A percentile compares a stretch with the other conserved stretches of the same genome.
Evolutionary conservation across 2,888 invertebrate species (phyloP).

Genomic region (Meliscaeva auricollis): DNA sequence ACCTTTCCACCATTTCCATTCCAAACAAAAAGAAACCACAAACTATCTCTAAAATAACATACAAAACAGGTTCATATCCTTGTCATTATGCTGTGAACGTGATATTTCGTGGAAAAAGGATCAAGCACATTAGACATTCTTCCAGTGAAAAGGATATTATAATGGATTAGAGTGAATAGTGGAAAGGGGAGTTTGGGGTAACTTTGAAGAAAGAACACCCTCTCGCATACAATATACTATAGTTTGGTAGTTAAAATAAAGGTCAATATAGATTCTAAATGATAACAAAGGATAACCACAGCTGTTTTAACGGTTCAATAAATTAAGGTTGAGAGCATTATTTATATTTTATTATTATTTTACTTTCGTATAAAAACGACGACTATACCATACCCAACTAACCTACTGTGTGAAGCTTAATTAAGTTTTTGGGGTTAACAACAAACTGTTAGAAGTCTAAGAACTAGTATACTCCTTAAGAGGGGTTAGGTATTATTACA

Average conservation of each 20-base stretch:
- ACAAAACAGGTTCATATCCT: constrained; percentile 23
- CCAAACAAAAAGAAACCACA: constrained; percentile 17
- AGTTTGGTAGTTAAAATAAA: constrained; percentile 4
- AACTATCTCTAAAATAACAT: constrained; percentile 26
- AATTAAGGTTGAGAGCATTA: constrained; percentile 28
- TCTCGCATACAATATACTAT: not conserved
- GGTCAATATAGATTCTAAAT: constrained; percentile 61
- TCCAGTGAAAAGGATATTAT: not conserved
- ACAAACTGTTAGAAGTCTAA: not conserved
- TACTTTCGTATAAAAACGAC: not conserved
- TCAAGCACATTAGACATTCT: constrained; percentile 30
- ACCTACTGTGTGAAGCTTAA: constrained; percentile 30
- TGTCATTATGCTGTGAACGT: constrained; percentile 38
- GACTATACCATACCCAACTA: not conserved
- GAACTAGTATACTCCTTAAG: not conserved
- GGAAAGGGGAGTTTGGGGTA: not conserved
- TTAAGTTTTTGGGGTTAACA: constrained; percentile 54
- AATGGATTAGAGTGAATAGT: not conserved
- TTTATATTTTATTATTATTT: constrained; percentile 16
- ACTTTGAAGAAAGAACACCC: not conserved
- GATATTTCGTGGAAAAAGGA: constrained; percentile 52
- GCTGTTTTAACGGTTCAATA: constrained; percentile 55
- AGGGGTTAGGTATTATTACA: not conserved
- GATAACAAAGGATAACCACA: constrained; percentile 64
- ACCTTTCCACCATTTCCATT: constrained; percentile 13